Conservation (phyloP, 2,113 vertebrate genomes). For the Bos indicus region DNA sequence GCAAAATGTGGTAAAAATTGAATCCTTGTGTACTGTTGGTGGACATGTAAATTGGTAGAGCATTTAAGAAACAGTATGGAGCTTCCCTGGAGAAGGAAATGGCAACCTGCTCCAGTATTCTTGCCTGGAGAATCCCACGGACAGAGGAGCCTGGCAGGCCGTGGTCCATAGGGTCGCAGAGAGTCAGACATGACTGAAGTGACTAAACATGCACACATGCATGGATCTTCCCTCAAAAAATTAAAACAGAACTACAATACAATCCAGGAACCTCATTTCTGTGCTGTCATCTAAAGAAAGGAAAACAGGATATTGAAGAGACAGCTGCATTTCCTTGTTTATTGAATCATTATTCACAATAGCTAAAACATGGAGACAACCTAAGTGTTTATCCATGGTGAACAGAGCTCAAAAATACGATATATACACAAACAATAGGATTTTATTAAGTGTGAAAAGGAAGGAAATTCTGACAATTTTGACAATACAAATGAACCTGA, state of each 20-base stretch:
- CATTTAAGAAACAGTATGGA: background rate
- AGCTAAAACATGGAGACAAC: background rate
- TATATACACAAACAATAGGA: background rate
- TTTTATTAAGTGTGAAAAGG: background rate
- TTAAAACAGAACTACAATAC: background rate
- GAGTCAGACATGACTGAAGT: background rate
- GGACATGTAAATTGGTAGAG: background rate
- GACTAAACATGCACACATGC: accelerated
- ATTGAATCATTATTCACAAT: background rate
- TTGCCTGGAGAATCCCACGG: background rate
- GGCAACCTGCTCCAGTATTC: background rate
- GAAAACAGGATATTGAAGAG: background rate
- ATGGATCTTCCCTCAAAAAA: background rate
- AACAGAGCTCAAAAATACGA: background rate
- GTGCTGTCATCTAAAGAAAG: background rate
- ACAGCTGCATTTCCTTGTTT: background rate
- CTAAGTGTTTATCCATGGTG: background rate
- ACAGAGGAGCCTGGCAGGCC: background rate
- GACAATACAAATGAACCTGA: background rate
- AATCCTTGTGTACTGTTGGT: background rate
- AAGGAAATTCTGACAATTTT: background rate
- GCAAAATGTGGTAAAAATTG: background rate
- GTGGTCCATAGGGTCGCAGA: background rate
- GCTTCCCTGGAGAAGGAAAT: background rate
- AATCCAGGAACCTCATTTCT: background rate